Evolutionary conservation across 1,140 invertebrate species (phyloP).

Genomic region (Drosophila leontia): DNA sequence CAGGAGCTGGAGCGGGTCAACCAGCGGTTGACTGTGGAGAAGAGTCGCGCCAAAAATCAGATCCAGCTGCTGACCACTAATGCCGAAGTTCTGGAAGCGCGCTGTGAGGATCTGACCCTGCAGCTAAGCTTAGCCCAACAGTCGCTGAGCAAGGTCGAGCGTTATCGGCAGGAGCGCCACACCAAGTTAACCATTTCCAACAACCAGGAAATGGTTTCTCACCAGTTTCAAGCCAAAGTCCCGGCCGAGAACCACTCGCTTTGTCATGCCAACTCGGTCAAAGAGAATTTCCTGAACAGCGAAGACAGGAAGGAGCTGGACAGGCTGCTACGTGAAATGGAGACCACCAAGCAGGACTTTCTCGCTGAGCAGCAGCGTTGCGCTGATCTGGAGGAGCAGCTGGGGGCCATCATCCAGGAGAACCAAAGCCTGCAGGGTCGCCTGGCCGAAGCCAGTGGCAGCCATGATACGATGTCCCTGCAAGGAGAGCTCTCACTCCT

Average conservation of each 20-base stretch:
- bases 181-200: constrained; percentile 15
- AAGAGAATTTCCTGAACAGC: constrained; percentile 12
- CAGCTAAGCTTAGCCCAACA: constrained; percentile 89
- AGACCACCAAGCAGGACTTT: constrained; percentile 89
- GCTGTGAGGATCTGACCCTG: constrained; percentile 92
- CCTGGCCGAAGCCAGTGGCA: constrained; percentile 88
- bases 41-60: constrained; percentile 93
- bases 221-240: constrained; percentile 48
- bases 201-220: constrained; percentile 28
- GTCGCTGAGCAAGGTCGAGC: constrained; percentile 86
- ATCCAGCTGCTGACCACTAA: constrained; percentile 91
- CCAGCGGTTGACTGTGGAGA: constrained; percentile 92
- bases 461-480: constrained; percentile 91
- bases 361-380: constrained; percentile 90
- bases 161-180: constrained; percentile 69
- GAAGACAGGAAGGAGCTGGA: constrained; percentile 88
- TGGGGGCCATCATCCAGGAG: constrained; percentile 90
- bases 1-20: constrained; percentile 96
- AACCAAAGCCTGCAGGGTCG: constrained; percentile 92
- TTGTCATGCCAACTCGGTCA: constrained; percentile 26
- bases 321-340: constrained; percentile 89
- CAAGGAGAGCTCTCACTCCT: constrained; percentile 92
- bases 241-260: constrained; percentile 49
- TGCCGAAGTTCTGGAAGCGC: constrained; percentile 91
- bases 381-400: constrained; percentile 91